These are phyloP conservation scores for Chydorus sphaericus DNA, from an alignment of 2,888 invertebrate species.

Conservation along the genomic window DNA sequence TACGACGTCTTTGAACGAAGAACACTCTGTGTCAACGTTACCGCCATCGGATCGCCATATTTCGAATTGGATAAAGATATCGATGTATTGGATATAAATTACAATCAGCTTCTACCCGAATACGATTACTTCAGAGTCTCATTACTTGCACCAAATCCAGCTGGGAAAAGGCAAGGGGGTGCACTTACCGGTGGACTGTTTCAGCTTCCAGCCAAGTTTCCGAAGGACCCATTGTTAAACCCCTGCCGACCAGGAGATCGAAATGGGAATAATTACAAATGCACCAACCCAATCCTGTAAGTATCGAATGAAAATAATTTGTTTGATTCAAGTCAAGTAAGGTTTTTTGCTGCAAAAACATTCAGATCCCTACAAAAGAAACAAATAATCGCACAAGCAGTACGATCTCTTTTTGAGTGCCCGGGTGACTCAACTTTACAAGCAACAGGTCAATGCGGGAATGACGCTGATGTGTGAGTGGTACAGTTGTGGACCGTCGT, in stretches of 20 bases:
- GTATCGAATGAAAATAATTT: background rate
- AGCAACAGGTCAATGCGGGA: background rate
- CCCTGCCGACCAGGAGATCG: constrained; percentile 6
- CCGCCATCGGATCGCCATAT: background rate
- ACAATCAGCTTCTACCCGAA: background rate
- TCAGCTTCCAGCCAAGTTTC: background rate
- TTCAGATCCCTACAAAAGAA: no score
- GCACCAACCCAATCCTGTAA: constrained; percentile 10
- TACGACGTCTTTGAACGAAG: background rate
- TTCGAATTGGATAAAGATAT: background rate
- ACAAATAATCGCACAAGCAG: no score
- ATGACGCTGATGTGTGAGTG: background rate
- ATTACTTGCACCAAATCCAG: no score
- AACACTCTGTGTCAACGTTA: background rate
- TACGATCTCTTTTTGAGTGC: background rate
- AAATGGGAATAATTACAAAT: constrained; percentile 11
- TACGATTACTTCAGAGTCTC: no score
- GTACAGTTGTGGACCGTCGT: background rate
- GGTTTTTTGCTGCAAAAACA: background rate
- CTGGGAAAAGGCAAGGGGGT: background rate
- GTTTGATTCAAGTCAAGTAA: background rate
- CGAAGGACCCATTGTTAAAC: background rate
- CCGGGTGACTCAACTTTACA: background rate
- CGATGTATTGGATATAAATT: background rate
- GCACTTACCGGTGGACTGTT: background rate